phyloP scores from a whole-genome alignment of 2,888 invertebrate species.

The Clanis bilineata region DNA sequence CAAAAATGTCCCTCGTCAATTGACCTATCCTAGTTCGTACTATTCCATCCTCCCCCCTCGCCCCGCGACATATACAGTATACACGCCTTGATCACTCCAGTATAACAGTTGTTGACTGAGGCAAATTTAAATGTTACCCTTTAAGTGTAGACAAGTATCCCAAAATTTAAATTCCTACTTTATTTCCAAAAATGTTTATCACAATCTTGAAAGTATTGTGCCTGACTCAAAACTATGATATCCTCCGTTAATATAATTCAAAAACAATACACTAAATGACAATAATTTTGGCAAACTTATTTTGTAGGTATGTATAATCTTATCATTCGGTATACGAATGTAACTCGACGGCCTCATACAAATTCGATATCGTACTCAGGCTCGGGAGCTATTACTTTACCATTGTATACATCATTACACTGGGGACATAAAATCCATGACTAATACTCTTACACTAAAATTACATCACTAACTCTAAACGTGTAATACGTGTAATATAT shows the following conservation, averaged over 20 bases:
- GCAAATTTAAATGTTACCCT: neutral
- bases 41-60: neutral
- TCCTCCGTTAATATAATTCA: neutral
- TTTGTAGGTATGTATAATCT: too few relatives aligned
- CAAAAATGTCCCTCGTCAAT: neutral
- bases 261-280: neutral
- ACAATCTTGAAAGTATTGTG: too few relatives aligned
- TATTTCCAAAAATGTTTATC: neutral
- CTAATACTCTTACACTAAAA: conserved; percentile 18
- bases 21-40: neutral
- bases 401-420: neutral
- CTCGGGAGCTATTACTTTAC: neutral
- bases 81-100: too few relatives aligned
- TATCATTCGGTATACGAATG: neutral
- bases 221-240: neutral
- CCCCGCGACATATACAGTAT: neutral
- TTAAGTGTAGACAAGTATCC: neutral
- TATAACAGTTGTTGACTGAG: neutral
- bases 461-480: conserved; percentile 13
- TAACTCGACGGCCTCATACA: neutral
- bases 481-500: conserved; percentile 6
- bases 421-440: neutral
- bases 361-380: neutral
- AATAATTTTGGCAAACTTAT: neutral
- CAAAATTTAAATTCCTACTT: too few relatives aligned